These are phyloP conservation scores for Hydrolagus affinis DNA, from an alignment of 2,113 vertebrate species.

Conservation along the genomic window DNA sequence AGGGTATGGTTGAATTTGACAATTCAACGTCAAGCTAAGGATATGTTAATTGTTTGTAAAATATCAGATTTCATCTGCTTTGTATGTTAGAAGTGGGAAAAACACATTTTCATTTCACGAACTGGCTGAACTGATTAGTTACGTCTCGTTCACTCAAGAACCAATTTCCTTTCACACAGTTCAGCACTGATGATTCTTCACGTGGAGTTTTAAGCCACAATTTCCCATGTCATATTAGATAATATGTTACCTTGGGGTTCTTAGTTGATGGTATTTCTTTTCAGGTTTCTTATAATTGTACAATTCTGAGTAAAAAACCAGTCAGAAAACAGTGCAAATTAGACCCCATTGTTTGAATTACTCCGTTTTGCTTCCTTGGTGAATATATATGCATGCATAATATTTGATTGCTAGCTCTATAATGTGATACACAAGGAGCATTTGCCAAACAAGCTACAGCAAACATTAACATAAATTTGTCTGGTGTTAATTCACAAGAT, in stretches of 20 bases:
- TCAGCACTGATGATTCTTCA: too few species aligned
- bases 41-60: neutral
- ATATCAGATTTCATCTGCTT: neutral
- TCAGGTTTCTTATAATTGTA: too few species aligned
- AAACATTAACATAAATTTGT: neutral
- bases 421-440: neutral
- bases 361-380: neutral
- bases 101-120: neutral
- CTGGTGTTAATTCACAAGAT: conserved; percentile 5
- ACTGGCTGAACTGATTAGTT: neutral
- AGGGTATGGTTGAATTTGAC: neutral
- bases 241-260: neutral
- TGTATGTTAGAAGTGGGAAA: neutral
- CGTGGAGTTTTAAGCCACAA: too few species aligned
- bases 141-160: too few species aligned
- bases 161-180: too few species aligned
- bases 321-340: too few species aligned
- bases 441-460: neutral
- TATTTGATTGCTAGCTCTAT: neutral
- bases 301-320: too few species aligned
- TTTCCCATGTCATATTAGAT: neutral
- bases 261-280: too few species aligned
- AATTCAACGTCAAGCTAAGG: neutral
- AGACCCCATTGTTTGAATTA: neutral
- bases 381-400: neutral